phyloP scores from a whole-genome alignment of 2,888 invertebrate genomes.

The Carterocephalus palaemon region DNA sequence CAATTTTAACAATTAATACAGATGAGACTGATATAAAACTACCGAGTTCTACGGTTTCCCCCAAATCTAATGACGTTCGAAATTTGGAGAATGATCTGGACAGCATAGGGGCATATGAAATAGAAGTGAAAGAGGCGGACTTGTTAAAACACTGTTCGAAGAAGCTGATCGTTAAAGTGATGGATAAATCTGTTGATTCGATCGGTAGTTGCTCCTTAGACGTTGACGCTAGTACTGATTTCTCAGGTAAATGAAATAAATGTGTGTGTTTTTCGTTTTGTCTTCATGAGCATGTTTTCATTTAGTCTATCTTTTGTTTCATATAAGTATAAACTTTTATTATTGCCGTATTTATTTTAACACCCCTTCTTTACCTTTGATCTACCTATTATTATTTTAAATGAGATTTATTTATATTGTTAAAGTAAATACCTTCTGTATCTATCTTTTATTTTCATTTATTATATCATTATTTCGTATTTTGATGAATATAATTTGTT shows the following conservation, averaged over 20 bases:
- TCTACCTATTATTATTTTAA: conserved; percentile 30
- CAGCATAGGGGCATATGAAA: conserved; percentile 69
- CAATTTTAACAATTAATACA: conserved; percentile 65
- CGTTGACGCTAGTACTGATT: conserved; percentile 87
- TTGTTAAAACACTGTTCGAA: conserved; percentile 56
- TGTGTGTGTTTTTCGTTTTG: conserved; percentile 39
- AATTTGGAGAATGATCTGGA: conserved; percentile 55
- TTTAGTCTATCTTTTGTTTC: conserved; percentile 19
- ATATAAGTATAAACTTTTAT: conserved; percentile 8
- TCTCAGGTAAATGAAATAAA: conserved; percentile 80
- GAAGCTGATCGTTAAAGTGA: conserved; percentile 74
- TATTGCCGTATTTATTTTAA: conserved; percentile 23
- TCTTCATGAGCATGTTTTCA: conserved; percentile 38
- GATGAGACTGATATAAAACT: conserved; percentile 70
- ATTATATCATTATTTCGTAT: conserved; percentile 4
- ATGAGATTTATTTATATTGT: no score
- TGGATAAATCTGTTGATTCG: conserved; percentile 89
- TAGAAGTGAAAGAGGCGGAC: conserved; percentile 70
- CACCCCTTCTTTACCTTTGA: conserved; percentile 15
- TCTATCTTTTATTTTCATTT: conserved; percentile 7
- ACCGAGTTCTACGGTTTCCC: conserved; percentile 69
- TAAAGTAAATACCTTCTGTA: no score
- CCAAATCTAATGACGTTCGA: conserved; percentile 52
- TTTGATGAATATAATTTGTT: conserved; percentile 17
- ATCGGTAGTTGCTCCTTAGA: conserved; percentile 93